A percentile compares a stretch with the other conserved stretches of the same genome.
Evolutionary conservation across 2,888 invertebrate species (phyloP).

Genomic region (Cremastinae sp.): DNA sequence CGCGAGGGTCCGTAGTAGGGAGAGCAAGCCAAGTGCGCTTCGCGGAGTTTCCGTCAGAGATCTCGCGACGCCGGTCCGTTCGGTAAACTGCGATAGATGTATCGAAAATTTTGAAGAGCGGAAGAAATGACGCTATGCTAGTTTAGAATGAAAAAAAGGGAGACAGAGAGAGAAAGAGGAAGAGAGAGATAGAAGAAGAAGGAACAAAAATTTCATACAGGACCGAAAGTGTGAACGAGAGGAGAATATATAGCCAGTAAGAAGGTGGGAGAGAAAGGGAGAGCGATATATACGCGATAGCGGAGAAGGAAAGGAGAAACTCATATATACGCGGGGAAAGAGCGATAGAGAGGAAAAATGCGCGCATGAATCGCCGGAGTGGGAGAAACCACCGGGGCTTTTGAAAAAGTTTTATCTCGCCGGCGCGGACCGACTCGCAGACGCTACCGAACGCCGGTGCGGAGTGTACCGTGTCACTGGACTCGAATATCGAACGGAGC

Average conservation of each 20-base stretch:
- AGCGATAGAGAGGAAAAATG: slow-evolving; percentile 58
- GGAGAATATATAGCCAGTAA: neutral
- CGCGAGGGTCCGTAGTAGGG: slow-evolving; percentile 41
- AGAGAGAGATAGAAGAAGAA: slow-evolving; percentile 4
- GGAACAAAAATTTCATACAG: neutral
- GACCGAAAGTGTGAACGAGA: slow-evolving; percentile 10
- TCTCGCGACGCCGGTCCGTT: slow-evolving; percentile 32
- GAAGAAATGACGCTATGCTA: too few species aligned
- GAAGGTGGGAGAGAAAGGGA: slow-evolving; percentile 53
- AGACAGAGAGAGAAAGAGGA: slow-evolving; percentile 12
- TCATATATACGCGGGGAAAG: neutral
- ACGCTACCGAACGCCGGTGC: slow-evolving; percentile 78
- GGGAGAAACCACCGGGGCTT: slow-evolving; percentile 74
- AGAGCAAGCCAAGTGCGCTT: slow-evolving; percentile 46
- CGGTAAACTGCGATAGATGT: slow-evolving; percentile 28
- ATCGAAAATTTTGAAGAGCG: neutral
- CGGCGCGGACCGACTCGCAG: slow-evolving; percentile 76
- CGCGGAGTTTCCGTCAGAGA: slow-evolving; percentile 50
- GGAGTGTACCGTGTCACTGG: slow-evolving; percentile 69
- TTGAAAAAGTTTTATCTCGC: slow-evolving; percentile 79
- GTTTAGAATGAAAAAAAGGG: slow-evolving; percentile 9
- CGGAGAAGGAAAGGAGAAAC: slow-evolving; percentile 19
- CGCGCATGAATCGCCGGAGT: slow-evolving; percentile 59
- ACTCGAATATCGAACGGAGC: slow-evolving; percentile 24
- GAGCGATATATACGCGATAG: slow-evolving; percentile 48